Conservation (phyloP, 2,888 invertebrate species). For the Myopa tessellatipennis region DNA sequence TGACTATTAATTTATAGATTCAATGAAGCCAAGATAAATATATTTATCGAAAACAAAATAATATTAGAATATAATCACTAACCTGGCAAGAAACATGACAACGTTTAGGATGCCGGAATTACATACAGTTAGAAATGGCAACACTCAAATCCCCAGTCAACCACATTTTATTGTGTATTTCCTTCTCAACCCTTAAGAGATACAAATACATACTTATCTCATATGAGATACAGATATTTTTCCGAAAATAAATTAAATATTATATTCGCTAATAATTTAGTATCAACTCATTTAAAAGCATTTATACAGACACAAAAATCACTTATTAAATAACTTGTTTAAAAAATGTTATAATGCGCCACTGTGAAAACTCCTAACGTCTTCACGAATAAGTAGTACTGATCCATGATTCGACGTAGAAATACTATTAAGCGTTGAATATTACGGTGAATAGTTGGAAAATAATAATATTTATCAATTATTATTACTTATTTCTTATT, state of each 20-base stretch:
- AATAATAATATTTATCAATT: too few species aligned
- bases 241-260: too few species aligned
- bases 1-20: slow-evolving; percentile 28
- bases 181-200: background rate
- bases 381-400: too few species aligned
- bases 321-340: too few species aligned
- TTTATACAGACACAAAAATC: too few species aligned
- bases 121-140: slow-evolving; percentile 14
- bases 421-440: too few species aligned
- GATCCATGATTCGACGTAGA: too few species aligned
- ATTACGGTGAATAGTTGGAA: too few species aligned
- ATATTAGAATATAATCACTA: slow-evolving; percentile 31
- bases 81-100: slow-evolving; percentile 32
- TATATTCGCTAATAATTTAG: too few species aligned
- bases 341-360: too few species aligned
- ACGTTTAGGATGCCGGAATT: slow-evolving; percentile 14
- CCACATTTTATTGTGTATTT: background rate
- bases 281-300: too few species aligned
- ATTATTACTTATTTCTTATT: background rate
- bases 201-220: background rate
- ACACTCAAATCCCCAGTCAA: slow-evolving; percentile 1
- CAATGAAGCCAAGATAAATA: slow-evolving; percentile 19
- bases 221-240: background rate
- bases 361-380: too few species aligned
- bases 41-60: slow-evolving; percentile 28